Percentiles rank a stretch among this genome's conserved stretches.
Conservation (phyloP, 2,113 vertebrate genomes). For the Pungitius pungitius region DNA sequence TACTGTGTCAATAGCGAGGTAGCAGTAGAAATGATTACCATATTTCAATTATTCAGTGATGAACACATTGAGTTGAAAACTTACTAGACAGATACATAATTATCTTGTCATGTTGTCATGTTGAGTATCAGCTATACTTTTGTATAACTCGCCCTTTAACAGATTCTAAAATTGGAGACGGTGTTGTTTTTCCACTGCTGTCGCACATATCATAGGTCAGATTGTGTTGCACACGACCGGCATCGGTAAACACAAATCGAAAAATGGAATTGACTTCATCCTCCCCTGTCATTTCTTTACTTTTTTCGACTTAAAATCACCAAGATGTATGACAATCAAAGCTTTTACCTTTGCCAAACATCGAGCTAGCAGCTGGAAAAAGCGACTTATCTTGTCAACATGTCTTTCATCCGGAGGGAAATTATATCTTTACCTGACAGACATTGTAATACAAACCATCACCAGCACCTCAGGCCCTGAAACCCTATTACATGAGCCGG, state of each 20-base stretch:
- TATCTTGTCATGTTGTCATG: constrained; percentile 1
- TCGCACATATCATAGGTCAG: constrained; percentile 1
- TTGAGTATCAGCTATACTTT: neutral
- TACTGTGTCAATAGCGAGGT: neutral
- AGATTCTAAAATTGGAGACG: neutral
- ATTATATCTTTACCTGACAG: constrained; percentile 44
- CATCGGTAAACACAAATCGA: constrained; percentile 1
- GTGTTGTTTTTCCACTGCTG: neutral
- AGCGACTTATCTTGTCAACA: constrained; percentile 52
- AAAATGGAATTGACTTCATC: constrained; percentile 1
- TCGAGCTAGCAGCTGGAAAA: neutral
- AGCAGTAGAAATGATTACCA: neutral
- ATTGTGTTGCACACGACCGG: constrained; percentile 14
- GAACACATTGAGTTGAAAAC: neutral
- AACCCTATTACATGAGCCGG: constrained; percentile 47
- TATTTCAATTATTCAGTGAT: neutral
- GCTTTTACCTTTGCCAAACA: constrained; percentile 11
- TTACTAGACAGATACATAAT: neutral
- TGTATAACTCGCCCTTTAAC: constrained; percentile 3
- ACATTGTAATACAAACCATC: constrained; percentile 52
- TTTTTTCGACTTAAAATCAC: constrained; percentile 10
- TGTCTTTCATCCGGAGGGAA: constrained; percentile 57
- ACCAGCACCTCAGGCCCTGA: constrained; percentile 45
- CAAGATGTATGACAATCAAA: constrained; percentile 9
- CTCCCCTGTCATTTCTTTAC: constrained; percentile 9